Evolutionary conservation across 2,113 vertebrate genomes (phyloP), one percentile per base, ranked within the genome.

Genomic region (Hippocampus abdominalis): DNA sequence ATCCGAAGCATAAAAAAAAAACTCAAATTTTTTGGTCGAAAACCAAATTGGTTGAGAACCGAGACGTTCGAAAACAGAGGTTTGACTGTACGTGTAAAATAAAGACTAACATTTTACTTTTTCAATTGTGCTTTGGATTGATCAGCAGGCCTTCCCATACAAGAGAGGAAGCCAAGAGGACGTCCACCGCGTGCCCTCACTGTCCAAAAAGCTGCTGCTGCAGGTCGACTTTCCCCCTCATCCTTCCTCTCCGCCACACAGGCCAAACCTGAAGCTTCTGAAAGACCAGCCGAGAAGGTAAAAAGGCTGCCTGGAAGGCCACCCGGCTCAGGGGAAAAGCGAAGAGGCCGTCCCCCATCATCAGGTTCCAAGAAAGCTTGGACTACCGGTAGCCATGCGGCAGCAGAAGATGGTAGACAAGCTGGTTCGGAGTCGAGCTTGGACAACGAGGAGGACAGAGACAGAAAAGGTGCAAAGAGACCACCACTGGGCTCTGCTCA

Each of bases 261-360:
- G 53, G 93, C 78, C 62, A 95, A 95, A 86, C 85, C 92, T 69
- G 95, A 96, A 75, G 89, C 81, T 69, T 70, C 77, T 49, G 84
- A 86, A 81, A 90, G 91, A 75, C 87, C 94, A 66, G 87, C 91
- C 80, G 95, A 97, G 64, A 98, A 95, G 78, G 87, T 93, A 27
- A 98, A 96, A 87, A 93, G 94, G 65, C 77, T 91, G 23, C 92
- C 92, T 21, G 92, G 92, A 29, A 92, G 92, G 72, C 92, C 92
- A 20, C 92, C 92, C 62, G 91, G 91, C 56, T 82, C 87, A 0
- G 92, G 94, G 62, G 97, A 98, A 79, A 98, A 95, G 83, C 94
- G 94, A 78, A 92, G 97, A 87, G 97, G 97, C 74, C 94, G 97
- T 66, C 97, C 97, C 64, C 97, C 96, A 10, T 89, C 94, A 18